Evolutionary conservation across 1,140 invertebrate species (phyloP), one percentile per base, ranked within the genome.

Genomic region (Drosophila azteca): DNA sequence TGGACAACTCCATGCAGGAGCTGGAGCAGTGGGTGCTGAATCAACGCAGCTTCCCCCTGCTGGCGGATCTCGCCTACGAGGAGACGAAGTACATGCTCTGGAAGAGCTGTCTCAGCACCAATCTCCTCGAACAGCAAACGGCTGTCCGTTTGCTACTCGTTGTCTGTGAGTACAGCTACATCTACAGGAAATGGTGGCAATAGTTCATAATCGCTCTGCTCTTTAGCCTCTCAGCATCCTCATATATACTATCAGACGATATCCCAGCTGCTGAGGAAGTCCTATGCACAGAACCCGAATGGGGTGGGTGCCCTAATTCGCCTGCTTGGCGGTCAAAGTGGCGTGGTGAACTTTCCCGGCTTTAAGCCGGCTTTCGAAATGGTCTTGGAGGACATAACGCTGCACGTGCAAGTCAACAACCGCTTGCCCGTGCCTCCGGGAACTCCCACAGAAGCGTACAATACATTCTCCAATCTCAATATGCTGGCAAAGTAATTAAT

Each of bases 1-100:
- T 94, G 6, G 93, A 94, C 64, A 89, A 92, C 7, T 93, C 93
- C 7, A 71, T 94, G 31, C 91, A 92, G 61, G 93, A 94, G 57
- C 45, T 92, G 22, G 91, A 92, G 43, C 78, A 87, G 55, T 77
- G 82, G 50, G 79, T 92, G n/a, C 72, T 90, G 0, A 90, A 90
- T 13, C 79, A 89, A 51, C 73, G 77, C 1, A 69, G 80, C 15
- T 92, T 84, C 29, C 91, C 90, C 0, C 50, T 92, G 3, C 60
- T 92, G 6, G 79, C 63, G 0, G 91, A 92, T 48, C 58, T 92
- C 26, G 72, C 83, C 3, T 81, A 63, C 5, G 91, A 92, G 26
- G 73, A 90, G 17, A 85, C 90, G 1, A 92, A 91, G 48, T 79
- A 80, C 45, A 76, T 87, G 68, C 69, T 92, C 3, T 92, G 91